Conservation (phyloP, 2,888 invertebrate species). For the Himalopsyche kuldschensis region DNA sequence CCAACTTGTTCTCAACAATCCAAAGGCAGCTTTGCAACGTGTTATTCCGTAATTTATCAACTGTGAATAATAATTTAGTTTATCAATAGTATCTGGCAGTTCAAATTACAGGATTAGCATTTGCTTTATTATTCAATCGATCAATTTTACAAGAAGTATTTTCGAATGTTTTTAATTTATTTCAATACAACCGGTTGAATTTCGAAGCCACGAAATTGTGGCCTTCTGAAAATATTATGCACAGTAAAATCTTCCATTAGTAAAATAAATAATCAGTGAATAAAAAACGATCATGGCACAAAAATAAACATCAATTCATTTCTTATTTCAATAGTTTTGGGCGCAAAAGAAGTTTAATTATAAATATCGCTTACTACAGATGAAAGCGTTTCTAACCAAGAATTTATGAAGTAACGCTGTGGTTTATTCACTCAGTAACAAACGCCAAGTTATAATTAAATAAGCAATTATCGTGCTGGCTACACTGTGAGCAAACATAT, state of each 20-base stretch:
- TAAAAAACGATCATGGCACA: no score
- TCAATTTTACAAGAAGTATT: not conserved
- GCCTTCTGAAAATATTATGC: no score
- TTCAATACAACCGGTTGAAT: no score
- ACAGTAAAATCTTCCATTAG: no score
- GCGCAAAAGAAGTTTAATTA: not conserved
- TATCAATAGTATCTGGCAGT: not conserved
- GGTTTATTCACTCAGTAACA: not conserved
- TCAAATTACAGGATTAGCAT: not conserved
- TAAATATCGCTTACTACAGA: not conserved
- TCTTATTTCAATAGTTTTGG: not conserved
- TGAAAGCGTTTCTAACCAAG: not conserved
- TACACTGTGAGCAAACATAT: not conserved
- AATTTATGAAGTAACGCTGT: not conserved
- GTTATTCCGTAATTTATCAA: not conserved
- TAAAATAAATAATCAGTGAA: no score
- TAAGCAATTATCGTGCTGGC: not conserved
- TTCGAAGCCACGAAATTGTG: no score
- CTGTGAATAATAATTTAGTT: not conserved
- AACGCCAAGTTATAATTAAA: not conserved
- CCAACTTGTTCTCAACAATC: not conserved
- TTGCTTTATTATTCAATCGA: not conserved
- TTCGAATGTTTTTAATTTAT: not conserved
- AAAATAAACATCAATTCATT: not conserved
- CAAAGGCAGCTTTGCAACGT: not conserved